Percentiles rank a stretch among this genome's conserved stretches.
Conservation (phyloP, 2,113 vertebrate genomes). For the Neopipo cinnamomea region DNA sequence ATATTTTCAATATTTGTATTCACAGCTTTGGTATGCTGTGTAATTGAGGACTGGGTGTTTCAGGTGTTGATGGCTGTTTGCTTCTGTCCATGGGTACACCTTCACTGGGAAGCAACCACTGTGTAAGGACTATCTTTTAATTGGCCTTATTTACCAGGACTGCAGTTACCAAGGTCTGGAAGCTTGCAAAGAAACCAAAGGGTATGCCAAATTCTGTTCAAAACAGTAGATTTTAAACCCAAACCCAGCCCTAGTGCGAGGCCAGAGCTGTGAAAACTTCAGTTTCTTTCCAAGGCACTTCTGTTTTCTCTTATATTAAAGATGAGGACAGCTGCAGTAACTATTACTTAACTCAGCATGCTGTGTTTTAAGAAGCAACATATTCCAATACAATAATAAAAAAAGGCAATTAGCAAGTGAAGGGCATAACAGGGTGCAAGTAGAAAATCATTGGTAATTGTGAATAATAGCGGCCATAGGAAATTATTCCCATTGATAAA, state of each 20-base stretch:
- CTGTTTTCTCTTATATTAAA: neutral
- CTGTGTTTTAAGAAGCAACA: slow-evolving; percentile 2
- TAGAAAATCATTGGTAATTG: slow-evolving; percentile 46
- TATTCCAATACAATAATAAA: neutral
- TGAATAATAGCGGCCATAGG: neutral
- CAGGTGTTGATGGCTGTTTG: neutral
- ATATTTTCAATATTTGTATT: neutral
- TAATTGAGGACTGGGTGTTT: neutral
- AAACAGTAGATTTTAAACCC: neutral
- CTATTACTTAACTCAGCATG: slow-evolving; percentile 1
- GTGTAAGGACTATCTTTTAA: neutral
- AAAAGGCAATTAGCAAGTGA: slow-evolving; percentile 14
- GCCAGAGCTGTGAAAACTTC: neutral
- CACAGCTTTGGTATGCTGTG: neutral
- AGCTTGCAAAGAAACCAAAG: neutral
- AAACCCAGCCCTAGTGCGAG: neutral
- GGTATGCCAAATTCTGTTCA: neutral
- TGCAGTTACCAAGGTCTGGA: neutral
- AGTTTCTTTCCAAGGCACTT: neutral
- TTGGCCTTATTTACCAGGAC: neutral
- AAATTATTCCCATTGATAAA: slow-evolving; percentile 25
- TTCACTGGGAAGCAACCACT: neutral
- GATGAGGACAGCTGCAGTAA: neutral
- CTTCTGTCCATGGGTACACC: neutral
- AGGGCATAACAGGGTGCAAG: neutral